Conservation (phyloP, 1,140 invertebrate species). For the Anastrepha ludens region DNA sequence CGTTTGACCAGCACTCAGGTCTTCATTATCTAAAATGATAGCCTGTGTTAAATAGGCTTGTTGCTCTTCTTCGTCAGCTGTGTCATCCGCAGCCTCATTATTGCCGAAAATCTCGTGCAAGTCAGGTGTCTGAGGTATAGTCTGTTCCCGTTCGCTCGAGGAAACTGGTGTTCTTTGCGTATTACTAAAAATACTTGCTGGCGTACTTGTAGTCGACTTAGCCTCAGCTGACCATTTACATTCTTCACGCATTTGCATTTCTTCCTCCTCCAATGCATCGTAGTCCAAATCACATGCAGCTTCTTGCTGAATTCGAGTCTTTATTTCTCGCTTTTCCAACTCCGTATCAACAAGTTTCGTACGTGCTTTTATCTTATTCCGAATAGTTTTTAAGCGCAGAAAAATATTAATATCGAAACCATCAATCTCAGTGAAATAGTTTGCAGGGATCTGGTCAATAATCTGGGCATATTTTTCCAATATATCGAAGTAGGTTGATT, state of each 20-base stretch:
- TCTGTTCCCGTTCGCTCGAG: not conserved
- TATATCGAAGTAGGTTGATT: slow-evolving; percentile 64
- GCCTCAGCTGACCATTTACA: not conserved
- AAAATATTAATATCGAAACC: slow-evolving; percentile 69
- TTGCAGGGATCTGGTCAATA: slow-evolving; percentile 69
- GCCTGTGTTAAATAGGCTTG: slow-evolving; percentile 49
- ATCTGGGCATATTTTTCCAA: slow-evolving; percentile 71
- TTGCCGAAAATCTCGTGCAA: slow-evolving; percentile 16
- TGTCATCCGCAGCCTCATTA: slow-evolving; percentile 60
- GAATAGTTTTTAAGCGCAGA: slow-evolving; percentile 68
- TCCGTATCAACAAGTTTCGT: slow-evolving; percentile 64
- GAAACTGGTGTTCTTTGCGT: not conserved
- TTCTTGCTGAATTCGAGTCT: slow-evolving; percentile 49
- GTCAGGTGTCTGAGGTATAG: not conserved
- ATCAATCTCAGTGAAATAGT: slow-evolving; percentile 65
- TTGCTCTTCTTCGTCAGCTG: slow-evolving; percentile 48
- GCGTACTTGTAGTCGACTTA: not conserved
- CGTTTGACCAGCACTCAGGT: not conserved
- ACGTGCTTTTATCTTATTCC: slow-evolving; percentile 71
- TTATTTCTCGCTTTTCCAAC: slow-evolving; percentile 60
- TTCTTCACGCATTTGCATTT: slow-evolving; percentile 55
- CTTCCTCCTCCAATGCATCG: slow-evolving; percentile 53
- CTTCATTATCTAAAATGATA: not conserved
- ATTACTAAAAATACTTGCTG: not conserved
- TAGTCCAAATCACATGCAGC: slow-evolving; percentile 57